Base-by-base conservation (phyloP, 2,113 vertebrate genomes). In the Drymodes brunneopygia region DNA sequence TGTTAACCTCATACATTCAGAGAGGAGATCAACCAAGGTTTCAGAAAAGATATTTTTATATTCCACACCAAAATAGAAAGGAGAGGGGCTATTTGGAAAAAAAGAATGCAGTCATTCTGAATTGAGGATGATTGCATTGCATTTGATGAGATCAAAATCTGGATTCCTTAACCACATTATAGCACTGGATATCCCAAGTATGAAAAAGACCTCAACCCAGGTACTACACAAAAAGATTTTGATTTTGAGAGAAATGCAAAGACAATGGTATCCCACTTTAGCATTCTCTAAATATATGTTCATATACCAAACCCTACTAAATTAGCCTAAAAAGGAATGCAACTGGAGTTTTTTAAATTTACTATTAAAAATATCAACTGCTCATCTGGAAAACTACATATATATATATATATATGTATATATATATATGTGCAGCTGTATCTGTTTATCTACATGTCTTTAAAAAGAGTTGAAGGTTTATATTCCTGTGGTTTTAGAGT, bases 331-430 rank as follows among this genome's bases (percentile, higher is more conserved):
- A 90, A 77, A 64, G 17, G 22, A 86, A 87, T 28, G 45, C 10
- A 81, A 81, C 15, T 53, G 18, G 21, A 64, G 45, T 31, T 72
- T 72, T 79, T 53, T 19, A 67, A 61, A 51, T 62, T 48, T 86
- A 29, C 23, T n/a, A n/a, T 65, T 73, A 57, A 65, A 90, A 94
- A 24, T 36, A 80, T 18, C 18, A 58, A 33, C 21, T 40, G 31
- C 45, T 40, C 8, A 50, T 38, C 31, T 35, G 19, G 56, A 85
- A 62, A 95, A 33, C 15, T 13, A 53, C 20, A 23, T 3, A 22
- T 2, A 9, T 3, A 13, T 15, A 22, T 2, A 9, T 3, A 13
- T 15, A 31, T 9, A 9, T 15, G n/a, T 17, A 11, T 40, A 6
- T 33, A 29, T 12, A 3, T 40, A 7, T 36, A 14, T 12, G 7